Base-by-base conservation (phyloP, 1,140 invertebrate genomes). In the Thaumetopoea pityocampa region DNA sequence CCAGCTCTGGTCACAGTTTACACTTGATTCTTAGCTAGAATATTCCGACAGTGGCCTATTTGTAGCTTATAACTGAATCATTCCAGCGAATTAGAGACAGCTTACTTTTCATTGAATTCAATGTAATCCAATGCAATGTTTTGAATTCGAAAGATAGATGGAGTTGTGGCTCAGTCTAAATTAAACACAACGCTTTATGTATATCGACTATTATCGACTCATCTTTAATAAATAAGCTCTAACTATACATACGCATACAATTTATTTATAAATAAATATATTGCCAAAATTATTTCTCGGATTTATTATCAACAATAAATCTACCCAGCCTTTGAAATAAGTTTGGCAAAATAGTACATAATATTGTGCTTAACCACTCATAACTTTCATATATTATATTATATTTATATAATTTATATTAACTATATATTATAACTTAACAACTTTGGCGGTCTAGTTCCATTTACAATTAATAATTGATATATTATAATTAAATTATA, bases 261-360 rank as follows among this genome's bases (percentile, higher is more conserved):
- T 7, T 30, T 4, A 16, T 42, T 23, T 26, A 32, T 23, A 42
- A 33, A 42, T 20, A 42, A 24, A 47, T 37, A 53, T 8, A 37
- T 52, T 60, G 51, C 45, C 54, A 60, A 67, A 72, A 52, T 37
- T 51, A 73, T 65, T 66, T 58, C 62, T 43, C 66, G 65, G 65
- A 68, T 68, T 67, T 44, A 36, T 51, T 20, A 24, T 26, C 16
- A 30, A 30, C 17, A 50, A 43, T 32, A 51, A 68, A 69, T 56
- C 71, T 68, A 67, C 62, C 69, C 77, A 81, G 77, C 77, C 71
- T 48, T 51, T 17, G 61, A 67, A 72, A 71, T 57, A 57, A 60
- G 37, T 58, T 53, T 58, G 48, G 46, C 62, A 61, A 56, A n/a
- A n/a, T n/a, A n/a, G n/a, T n/a, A n/a, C n/a, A n/a, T n/a, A n/a